Conservation (phyloP, 1,140 invertebrate species). For the Diploscapter pachys region DNA sequence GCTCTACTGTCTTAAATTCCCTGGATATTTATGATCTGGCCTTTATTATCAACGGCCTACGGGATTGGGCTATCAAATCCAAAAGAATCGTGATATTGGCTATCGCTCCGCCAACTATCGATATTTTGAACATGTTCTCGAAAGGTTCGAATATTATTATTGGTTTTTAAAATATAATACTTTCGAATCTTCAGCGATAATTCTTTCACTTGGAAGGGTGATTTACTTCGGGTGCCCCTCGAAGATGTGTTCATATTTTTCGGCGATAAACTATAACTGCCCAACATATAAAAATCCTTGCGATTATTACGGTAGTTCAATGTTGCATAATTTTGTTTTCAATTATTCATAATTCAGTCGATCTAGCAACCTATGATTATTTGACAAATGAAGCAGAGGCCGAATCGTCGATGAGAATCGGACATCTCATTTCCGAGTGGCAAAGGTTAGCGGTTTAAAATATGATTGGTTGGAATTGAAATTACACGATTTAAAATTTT, state of each 20-base stretch:
- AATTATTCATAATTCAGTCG: conserved; percentile 68
- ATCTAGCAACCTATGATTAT: conserved; percentile 85
- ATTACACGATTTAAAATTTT: no score
- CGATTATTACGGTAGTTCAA: conserved; percentile 78
- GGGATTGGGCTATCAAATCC: conserved; percentile 74
- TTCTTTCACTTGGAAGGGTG: conserved; percentile 80
- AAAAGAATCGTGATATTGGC: conserved; percentile 80
- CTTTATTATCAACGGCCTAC: conserved; percentile 85
- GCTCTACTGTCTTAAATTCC: conserved; percentile 83
- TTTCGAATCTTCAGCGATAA: conserved; percentile 71
- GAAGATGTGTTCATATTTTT: conserved; percentile 87
- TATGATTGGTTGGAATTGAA: no score
- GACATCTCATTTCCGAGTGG: no score
- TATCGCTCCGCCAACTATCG: conserved; percentile 85
- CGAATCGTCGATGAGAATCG: conserved; percentile 83
- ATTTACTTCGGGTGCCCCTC: conserved; percentile 83
- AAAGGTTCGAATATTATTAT: conserved; percentile 52
- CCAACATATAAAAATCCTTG: conserved; percentile 92
- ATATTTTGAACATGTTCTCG: conserved; percentile 89
- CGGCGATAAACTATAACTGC: conserved; percentile 86
- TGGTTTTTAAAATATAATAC: not conserved
- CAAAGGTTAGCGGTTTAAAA: no score
- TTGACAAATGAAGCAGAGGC: conserved; percentile 85
- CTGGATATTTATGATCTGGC: conserved; percentile 95
- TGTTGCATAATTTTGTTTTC: conserved; percentile 7